Evolutionary conservation across 2,113 vertebrate species (phyloP).

Genomic region (Poeciliopsis prolifica): DNA sequence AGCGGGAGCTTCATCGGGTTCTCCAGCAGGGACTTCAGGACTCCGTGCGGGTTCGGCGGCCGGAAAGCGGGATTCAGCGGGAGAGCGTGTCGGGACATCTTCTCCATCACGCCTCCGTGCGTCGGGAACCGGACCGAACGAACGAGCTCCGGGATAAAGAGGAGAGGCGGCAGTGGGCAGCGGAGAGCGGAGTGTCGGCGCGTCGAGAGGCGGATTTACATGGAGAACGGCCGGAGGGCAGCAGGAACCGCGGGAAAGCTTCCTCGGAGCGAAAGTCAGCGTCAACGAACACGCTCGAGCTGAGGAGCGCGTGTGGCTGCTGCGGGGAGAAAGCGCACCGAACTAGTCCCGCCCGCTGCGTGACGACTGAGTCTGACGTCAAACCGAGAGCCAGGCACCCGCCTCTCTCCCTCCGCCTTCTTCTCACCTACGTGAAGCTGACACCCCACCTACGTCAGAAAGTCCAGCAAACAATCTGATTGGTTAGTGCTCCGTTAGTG

Average conservation of each 20-base stretch:
- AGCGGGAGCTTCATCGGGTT: slow-evolving; percentile 91
- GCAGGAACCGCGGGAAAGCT: too few species aligned
- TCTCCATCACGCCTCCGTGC: slow-evolving; percentile 70
- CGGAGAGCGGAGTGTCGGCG: neutral
- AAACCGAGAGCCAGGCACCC: slow-evolving; percentile 39
- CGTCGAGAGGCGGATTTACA: neutral
- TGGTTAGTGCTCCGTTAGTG: too few species aligned
- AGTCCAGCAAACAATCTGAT: too few species aligned
- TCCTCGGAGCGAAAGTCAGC: too few species aligned
- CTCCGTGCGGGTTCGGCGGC: slow-evolving; percentile 86
- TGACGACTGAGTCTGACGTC: slow-evolving; percentile 73
- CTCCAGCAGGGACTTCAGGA: slow-evolving; percentile 94
- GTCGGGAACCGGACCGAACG: neutral
- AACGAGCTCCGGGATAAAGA: too few species aligned
- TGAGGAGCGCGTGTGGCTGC: slow-evolving; percentile 4
- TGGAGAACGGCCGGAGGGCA: neutral
- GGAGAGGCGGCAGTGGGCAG: neutral
- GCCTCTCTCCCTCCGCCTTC: too few species aligned
- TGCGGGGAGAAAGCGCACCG: slow-evolving; percentile 10
- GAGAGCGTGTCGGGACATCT: slow-evolving; percentile 84
- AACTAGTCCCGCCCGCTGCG: slow-evolving; percentile 76
- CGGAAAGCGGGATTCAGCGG: slow-evolving; percentile 83
- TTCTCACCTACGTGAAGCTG: too few species aligned
- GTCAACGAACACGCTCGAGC: too few species aligned
- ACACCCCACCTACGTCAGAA: too few species aligned